Conservation (phyloP, 2,113 vertebrate genomes). For the Callipepla squamata region DNA sequence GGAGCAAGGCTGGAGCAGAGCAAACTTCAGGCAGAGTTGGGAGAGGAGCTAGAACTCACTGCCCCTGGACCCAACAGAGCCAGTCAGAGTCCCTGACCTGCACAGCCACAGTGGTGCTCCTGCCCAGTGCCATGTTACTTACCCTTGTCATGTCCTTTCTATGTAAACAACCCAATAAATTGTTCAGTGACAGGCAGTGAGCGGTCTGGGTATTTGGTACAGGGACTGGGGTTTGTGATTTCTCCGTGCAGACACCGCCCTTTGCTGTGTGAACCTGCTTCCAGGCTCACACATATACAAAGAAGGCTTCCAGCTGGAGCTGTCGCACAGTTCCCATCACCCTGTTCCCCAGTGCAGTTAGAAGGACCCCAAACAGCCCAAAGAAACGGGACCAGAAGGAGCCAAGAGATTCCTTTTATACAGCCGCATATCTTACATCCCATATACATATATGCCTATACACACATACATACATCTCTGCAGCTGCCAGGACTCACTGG, state of each 20-base stretch:
- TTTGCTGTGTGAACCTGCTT: neutral
- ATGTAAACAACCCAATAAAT: slow-evolving; percentile 53
- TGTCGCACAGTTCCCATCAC: neutral
- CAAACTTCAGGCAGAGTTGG: neutral
- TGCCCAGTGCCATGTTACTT: accelerated
- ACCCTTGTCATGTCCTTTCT: neutral
- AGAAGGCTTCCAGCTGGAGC: neutral
- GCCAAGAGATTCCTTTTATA: slow-evolving; percentile 45
- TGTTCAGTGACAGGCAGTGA: neutral
- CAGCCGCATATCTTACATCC: slow-evolving; percentile 49
- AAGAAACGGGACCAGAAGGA: neutral
- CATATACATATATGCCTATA: slow-evolving; percentile 56
- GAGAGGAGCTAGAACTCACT: neutral
- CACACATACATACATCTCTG: neutral
- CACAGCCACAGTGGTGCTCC: neutral
- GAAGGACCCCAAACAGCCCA: neutral
- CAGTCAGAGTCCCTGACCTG: neutral
- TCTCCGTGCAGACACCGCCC: neutral
- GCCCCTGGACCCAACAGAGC: neutral
- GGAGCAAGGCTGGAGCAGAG: neutral
- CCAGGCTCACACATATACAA: neutral
- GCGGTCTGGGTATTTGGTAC: accelerated
- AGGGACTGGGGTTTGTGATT: neutral
- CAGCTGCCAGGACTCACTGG: neutral
- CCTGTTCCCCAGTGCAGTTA: too few species aligned